These are phyloP conservation scores for Eumeta japonica DNA, from an alignment of 1,140 invertebrate genomes.

Conservation along the genomic window DNA sequence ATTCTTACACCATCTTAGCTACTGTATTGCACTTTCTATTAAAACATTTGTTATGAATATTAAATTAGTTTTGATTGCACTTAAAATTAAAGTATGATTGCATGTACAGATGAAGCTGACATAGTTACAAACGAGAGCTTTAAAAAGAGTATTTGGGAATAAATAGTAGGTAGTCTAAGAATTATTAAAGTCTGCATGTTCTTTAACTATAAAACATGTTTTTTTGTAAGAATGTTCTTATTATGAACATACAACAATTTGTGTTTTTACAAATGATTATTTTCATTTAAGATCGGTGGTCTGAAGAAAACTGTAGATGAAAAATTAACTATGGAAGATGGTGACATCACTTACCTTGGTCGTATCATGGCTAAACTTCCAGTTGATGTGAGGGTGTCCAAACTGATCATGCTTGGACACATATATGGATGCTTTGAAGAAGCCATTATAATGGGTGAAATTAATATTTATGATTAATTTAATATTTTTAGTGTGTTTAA, in stretches of 20 bases:
- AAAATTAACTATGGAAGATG: slow-evolving; percentile 66
- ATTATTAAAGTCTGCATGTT: no score
- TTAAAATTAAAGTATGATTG: no score
- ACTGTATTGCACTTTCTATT: background rate
- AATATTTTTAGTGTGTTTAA: no score
- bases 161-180: no score
- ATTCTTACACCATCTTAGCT: slow-evolving; percentile 6
- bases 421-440: slow-evolving; percentile 84
- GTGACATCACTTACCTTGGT: slow-evolving; percentile 88
- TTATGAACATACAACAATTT: no score
- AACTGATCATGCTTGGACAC: slow-evolving; percentile 85
- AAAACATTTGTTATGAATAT: background rate
- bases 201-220: no score
- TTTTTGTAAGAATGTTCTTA: no score
- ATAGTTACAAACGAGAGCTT: no score
- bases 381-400: slow-evolving; percentile 77
- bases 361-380: slow-evolving; percentile 79
- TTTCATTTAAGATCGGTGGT: slow-evolving; percentile 60
- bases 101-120: no score
- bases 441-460: slow-evolving; percentile 81
- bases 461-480: slow-evolving; percentile 1
- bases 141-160: no score
- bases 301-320: slow-evolving; percentile 62
- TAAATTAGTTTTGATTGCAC: no score
- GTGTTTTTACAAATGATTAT: slow-evolving; percentile 7